Percentiles rank a stretch among this genome's conserved stretches.
phyloP scores from a whole-genome alignment of 2,888 invertebrate species.

The Gymnoscelis rufifasciata region DNA sequence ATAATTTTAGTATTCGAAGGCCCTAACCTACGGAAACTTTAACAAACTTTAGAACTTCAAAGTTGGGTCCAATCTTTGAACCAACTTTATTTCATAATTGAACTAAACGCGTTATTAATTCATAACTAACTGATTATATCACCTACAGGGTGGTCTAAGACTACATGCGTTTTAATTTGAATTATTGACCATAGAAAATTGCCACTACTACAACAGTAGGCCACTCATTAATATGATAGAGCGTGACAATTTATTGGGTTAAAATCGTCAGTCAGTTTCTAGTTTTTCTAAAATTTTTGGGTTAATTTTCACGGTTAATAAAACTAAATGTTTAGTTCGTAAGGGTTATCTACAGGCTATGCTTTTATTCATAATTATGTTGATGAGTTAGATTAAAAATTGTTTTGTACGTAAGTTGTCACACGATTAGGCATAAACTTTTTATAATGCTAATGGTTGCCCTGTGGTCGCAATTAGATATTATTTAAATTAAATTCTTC shows the following conservation, averaged over 20 bases:
- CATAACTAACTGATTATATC: constrained; percentile 43
- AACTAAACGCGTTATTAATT: constrained; percentile 60
- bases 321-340: not conserved
- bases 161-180: constrained; percentile 37
- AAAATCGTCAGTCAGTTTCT: constrained; percentile 14
- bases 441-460: too few relatives aligned
- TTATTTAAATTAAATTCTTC: too few relatives aligned
- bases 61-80: constrained; percentile 19
- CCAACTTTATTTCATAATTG: constrained; percentile 51
- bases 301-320: not conserved
- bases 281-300: not conserved
- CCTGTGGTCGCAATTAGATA: too few relatives aligned
- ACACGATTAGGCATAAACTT: too few relatives aligned
- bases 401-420: too few relatives aligned
- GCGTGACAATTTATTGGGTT: constrained; percentile 62
- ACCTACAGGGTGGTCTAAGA: constrained; percentile 55
- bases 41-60: not conserved
- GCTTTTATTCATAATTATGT: too few relatives aligned
- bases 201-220: constrained; percentile 58
- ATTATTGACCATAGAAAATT: constrained; percentile 55
- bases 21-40: too few relatives aligned
- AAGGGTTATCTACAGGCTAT: too few relatives aligned
- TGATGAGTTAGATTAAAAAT: too few relatives aligned
- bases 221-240: constrained; percentile 47
- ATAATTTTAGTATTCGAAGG: too few relatives aligned